Percentiles rank a stretch among this genome's conserved stretches.
phyloP scores from a whole-genome alignment of 2,797 vertebrate species.

The Mormyrops attenuatus region DNA sequence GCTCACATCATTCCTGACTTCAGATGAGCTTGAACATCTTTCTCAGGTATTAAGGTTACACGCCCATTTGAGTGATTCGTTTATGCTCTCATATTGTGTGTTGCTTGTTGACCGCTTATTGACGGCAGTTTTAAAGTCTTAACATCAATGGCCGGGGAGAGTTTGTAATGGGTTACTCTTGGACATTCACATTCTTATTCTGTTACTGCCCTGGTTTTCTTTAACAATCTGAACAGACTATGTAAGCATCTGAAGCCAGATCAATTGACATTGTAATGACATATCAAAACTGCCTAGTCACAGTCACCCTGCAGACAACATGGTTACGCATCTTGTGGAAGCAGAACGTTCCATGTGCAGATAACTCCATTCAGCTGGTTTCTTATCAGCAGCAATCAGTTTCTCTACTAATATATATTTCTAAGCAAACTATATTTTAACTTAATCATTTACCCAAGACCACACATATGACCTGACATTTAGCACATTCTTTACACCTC shows the following conservation, averaged over 20 bases:
- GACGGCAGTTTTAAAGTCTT: background rate
- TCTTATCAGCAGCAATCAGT: background rate
- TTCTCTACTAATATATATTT: background rate
- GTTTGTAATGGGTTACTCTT: background rate
- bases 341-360: background rate
- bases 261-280: background rate
- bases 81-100: background rate
- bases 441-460: background rate
- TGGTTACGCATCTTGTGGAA: background rate
- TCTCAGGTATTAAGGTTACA: background rate
- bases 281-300: background rate
- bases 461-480: background rate
- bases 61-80: background rate
- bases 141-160: background rate
- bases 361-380: background rate
- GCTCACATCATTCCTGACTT: background rate
- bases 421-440: background rate
- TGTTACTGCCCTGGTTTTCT: background rate
- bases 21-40: background rate
- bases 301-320: background rate
- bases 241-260: background rate
- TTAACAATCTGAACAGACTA: background rate
- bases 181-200: background rate
- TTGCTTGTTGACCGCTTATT: background rate
- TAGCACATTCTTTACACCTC: background rate